phyloP scores from a whole-genome alignment of 2,888 invertebrate genomes.

The Acrocyrtus sp. region DNA sequence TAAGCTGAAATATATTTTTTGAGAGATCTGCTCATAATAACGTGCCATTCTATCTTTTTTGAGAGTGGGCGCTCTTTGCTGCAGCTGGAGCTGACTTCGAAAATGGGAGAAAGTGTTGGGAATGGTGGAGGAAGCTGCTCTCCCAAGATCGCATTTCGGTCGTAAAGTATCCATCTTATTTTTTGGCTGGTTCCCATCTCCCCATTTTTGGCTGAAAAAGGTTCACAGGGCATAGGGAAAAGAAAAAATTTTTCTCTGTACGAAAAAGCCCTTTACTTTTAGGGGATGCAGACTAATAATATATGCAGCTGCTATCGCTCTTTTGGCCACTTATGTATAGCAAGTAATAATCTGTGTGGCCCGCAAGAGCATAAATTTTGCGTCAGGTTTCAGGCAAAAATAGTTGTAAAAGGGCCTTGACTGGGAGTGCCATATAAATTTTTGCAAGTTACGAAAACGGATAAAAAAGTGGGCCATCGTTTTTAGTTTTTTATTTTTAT shows the following conservation, averaged over 20 bases:
- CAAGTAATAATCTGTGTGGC: constrained; percentile 29
- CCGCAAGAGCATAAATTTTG: constrained; percentile 14
- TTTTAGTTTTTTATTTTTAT: neutral
- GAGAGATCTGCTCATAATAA: constrained; percentile 7
- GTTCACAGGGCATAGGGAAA: neutral
- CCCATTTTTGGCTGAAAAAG: constrained; percentile 6
- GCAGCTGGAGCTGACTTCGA: constrained; percentile 39
- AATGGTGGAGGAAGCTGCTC: constrained; percentile 22
- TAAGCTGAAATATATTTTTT: constrained; percentile 30
- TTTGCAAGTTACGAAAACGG: neutral
- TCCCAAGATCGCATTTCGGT: constrained; percentile 25
- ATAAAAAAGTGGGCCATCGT: neutral
- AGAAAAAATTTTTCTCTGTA: neutral
- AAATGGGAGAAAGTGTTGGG: constrained; percentile 18
- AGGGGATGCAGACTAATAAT: constrained; percentile 5
- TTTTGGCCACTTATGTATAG: too few relatives aligned
- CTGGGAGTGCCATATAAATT: neutral
- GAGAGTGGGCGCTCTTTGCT: too few relatives aligned
- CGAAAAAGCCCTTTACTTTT: neutral
- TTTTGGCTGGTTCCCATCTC: neutral
- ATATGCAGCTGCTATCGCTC: constrained; percentile 16
- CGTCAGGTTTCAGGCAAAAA: too few relatives aligned
- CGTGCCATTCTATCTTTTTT: constrained; percentile 9
- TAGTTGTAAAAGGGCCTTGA: too few relatives aligned
- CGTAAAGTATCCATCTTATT: constrained; percentile 27